Percentiles rank a stretch among this genome's conserved stretches.
phyloP scores from a whole-genome alignment of 2,888 invertebrate genomes.

The Carcina quercana region DNA sequence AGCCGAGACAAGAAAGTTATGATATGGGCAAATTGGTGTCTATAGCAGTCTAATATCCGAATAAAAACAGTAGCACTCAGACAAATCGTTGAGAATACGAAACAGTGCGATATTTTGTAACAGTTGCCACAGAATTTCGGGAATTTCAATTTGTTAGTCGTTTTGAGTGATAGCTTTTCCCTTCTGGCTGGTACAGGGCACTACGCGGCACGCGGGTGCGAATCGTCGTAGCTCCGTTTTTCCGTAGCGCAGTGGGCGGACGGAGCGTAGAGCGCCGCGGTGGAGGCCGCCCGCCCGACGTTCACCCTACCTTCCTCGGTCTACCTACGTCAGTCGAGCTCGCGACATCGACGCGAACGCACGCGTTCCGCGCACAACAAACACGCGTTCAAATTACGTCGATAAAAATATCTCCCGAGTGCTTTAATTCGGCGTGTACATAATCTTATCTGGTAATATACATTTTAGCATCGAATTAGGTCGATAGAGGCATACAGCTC shows the following conservation, averaged over 20 bases:
- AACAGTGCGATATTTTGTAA: constrained; percentile 3
- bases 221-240: constrained; percentile 50
- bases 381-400: constrained; percentile 24
- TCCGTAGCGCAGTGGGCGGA: constrained; percentile 61
- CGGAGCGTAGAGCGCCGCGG: constrained; percentile 51
- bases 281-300: constrained; percentile 26
- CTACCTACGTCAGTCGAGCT: constrained; percentile 57
- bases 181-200: constrained; percentile 1
- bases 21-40: too few relatives aligned
- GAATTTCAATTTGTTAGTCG: constrained; percentile 6
- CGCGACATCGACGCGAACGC: constrained; percentile 29
- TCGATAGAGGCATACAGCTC: too few relatives aligned
- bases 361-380: constrained; percentile 21
- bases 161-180: constrained; percentile 10
- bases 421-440: constrained; percentile 1
- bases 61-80: too few relatives aligned
- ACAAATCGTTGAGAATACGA: too few relatives aligned
- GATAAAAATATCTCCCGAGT: constrained; percentile 16
- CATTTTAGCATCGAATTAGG: constrained; percentile 1
- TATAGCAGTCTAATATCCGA: too few relatives aligned
- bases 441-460: constrained; percentile 3
- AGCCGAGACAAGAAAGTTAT: too few relatives aligned
- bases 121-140: constrained; percentile 1
- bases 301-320: constrained; percentile 27
- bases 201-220: constrained; percentile 4